A percentile compares a stretch with the other conserved stretches of the same genome.
Evolutionary conservation across 2,888 invertebrate species (phyloP).

Genomic region (Atherix ibis): DNA sequence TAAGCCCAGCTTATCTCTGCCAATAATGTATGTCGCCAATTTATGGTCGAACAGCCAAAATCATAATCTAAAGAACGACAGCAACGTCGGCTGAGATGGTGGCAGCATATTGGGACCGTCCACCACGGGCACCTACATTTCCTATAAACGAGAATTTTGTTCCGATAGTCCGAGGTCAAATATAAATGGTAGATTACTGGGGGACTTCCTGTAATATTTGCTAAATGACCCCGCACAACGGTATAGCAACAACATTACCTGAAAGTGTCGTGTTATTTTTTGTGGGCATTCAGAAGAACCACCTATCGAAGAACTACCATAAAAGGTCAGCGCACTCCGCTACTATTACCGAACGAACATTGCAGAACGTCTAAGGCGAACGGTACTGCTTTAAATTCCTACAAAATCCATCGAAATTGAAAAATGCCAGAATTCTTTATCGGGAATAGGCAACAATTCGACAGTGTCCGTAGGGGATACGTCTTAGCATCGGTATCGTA

Average conservation of each 20-base stretch:
- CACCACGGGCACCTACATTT: constrained; percentile 34
- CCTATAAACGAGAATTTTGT: constrained; percentile 55
- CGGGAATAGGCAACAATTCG: constrained; percentile 10
- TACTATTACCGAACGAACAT: constrained; percentile 96
- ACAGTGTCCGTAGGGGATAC: constrained; percentile 15
- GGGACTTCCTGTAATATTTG: constrained; percentile 92
- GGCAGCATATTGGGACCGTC: constrained; percentile 30
- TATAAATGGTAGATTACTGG: constrained; percentile 80
- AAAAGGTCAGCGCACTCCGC: constrained; percentile 90
- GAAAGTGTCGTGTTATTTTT: constrained; percentile 87
- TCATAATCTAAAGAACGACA: constrained; percentile 16
- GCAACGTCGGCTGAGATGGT: too few species aligned
- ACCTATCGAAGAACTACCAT: constrained; percentile 94
- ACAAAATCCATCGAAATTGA: constrained; percentile 82
- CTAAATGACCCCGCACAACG: constrained; percentile 82
- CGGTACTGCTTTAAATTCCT: constrained; percentile 92
- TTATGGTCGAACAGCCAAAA: constrained; percentile 31
- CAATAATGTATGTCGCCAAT: constrained; percentile 31
- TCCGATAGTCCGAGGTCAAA: constrained; percentile 73
- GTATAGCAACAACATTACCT: constrained; percentile 82
- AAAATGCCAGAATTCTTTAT: constrained; percentile 52
- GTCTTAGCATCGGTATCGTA: constrained; percentile 7
- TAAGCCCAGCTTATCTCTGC: constrained; percentile 29
- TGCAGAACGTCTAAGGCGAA: constrained; percentile 90
- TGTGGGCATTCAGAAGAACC: constrained; percentile 97